Base-by-base conservation (phyloP, 2,113 vertebrate genomes). In the Pterocles burchelli region DNA sequence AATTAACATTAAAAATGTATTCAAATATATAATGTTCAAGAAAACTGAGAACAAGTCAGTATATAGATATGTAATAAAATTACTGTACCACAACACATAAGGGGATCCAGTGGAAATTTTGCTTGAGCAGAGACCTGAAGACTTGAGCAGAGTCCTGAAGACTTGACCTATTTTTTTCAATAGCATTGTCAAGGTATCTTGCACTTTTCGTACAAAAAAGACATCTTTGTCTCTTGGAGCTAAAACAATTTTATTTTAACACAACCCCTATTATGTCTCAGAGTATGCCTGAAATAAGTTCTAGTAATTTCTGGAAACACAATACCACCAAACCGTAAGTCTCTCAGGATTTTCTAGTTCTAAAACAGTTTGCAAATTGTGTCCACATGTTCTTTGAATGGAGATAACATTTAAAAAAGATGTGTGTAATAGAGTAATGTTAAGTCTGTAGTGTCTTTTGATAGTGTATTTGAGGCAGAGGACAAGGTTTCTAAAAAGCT, bases 261-360 rank as follows among this genome's bases (percentile, higher is more conserved):
- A 41, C 58, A 38, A 77, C 22, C 0, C 0, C 45, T 95, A 33
- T 58, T 94, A 46, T 61, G 54, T 89, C 81, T 93, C 62, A 76
- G 58, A 62, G 70, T 91, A 49, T 46, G 36, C 36, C 63, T 88
- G 46, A 87, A 93, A 73, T 58, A 88, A 85, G 36, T 79, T 76
- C 87, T 31, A 91, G 66, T 66, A 79, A 85, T 87, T 95, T 83
- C 59, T 95, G 78, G 81, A 88, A 89, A 75, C 13, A 88, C 79
- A 93, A 89, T 61, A 51, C 62, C 46, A 91, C 62, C 28, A 55
- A 34, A 61, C 25, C 28, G 43, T 57, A 76, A 89, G 17, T 34
- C 57, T 95, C 66, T 91, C 62, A 70, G 54, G 55, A 22, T 54
- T 93, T 95, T 81, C 45, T 85, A 76, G 62, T 68, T 91, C 82